Evolutionary conservation across 2,113 vertebrate species (phyloP), one percentile per base, ranked within the genome.

Genomic region (Callorhinus ursinus): DNA sequence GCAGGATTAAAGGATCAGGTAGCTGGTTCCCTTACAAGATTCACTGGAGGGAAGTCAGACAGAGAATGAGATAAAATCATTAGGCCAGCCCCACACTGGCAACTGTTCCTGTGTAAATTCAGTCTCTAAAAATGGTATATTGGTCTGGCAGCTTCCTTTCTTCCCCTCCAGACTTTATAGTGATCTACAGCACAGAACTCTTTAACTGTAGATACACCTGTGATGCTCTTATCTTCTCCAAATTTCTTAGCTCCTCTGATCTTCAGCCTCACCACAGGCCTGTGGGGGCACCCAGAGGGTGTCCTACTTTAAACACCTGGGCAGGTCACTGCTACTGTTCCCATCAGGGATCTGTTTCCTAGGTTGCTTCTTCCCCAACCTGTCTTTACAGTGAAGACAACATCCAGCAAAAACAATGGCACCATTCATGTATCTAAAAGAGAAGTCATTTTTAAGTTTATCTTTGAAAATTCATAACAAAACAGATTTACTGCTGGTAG

Each of bases 1-100:
- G 97, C 97, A 95, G 98, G 99, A 99, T 99, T 99, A 99, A 99
- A 98, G 98, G 99, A 99, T 99, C 98, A 98, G 98, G 98, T 99
- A 99, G 93, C 98, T 97, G 98, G 97, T 98, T 99, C 98, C 98
- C 97, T 98, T 98, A 98, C 97, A 99, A 98, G 98, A 98, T 98
- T 99, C 99, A 98, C 98, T 98, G 98, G 98, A 98, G 98, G 96
- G 95, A 99, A 98, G 97, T 98, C 96, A 98, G 98, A 98, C 93
- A 95, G 93, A 98, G 97, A 96, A 97, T 97, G 98, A 98, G 97
- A 98, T 97, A 98, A 99, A 98, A 98, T 98, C 98, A 98, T 98
- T 98, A 99, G 98, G 90, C 97, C 96, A 96, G 96, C 76, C 96
- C 93, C 98, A 98, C 97, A 95, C 93, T 98, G 96, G 97, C 96